Percentiles rank a stretch among this genome's conserved stretches.
Evolutionary conservation across 2,113 vertebrate species (phyloP).

Genomic region (Tamias sibiricus): DNA sequence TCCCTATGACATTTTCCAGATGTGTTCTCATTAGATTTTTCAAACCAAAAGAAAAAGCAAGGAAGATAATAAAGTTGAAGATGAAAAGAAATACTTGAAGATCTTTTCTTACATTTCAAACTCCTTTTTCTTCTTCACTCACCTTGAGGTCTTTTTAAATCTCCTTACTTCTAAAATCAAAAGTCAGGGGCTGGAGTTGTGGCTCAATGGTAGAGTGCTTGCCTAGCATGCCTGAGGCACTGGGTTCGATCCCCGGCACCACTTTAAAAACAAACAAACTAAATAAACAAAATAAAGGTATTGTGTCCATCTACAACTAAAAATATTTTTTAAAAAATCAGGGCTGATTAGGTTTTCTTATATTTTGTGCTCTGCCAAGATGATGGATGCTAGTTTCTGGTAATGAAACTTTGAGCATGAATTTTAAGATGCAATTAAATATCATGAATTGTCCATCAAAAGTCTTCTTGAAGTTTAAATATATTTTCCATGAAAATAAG

Average conservation of each 20-base stretch:
- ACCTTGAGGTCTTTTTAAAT: background rate
- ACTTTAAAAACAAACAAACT: too few relatives aligned
- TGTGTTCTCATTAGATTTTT: conserved; percentile 39
- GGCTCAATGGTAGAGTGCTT: too few relatives aligned
- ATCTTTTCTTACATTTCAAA: conserved; percentile 21
- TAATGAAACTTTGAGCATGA: background rate
- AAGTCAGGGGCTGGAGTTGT: too few relatives aligned
- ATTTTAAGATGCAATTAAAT: conserved; percentile 60
- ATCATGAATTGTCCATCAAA: background rate
- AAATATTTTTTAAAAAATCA: background rate
- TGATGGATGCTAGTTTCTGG: background rate
- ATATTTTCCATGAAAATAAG: conserved; percentile 29
- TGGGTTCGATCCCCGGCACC: too few relatives aligned
- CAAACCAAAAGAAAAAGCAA: conserved; percentile 41
- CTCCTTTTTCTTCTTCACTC: background rate
- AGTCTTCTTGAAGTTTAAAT: conserved; percentile 57
- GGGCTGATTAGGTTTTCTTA: background rate
- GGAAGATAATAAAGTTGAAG: conserved; percentile 37
- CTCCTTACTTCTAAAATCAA: background rate
- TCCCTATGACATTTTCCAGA: background rate
- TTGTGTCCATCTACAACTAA: too few relatives aligned
- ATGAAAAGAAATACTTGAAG: conserved; percentile 44
- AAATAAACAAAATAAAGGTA: too few relatives aligned
- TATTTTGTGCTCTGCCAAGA: conserved; percentile 4
- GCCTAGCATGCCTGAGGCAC: too few relatives aligned